These are phyloP conservation scores for Shargacucullia verbasci DNA, from an alignment of 2,888 invertebrate genomes.

Conservation along the genomic window DNA sequence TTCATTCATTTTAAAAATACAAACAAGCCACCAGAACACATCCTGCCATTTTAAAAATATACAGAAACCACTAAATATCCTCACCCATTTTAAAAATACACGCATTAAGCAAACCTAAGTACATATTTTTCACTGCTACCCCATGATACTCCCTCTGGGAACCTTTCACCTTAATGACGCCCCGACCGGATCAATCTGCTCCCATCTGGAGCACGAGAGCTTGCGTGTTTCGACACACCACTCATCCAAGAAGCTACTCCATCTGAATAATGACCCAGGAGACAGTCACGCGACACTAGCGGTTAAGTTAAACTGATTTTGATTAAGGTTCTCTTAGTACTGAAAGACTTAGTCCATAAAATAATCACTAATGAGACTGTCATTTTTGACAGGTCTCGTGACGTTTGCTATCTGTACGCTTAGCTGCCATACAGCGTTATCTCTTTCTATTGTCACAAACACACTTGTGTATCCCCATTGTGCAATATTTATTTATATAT, in stretches of 20 bases:
- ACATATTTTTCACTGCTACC: conserved; percentile 52
- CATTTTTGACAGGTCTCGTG: too few relatives aligned
- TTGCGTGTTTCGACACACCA: conserved; percentile 55
- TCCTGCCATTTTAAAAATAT: too few relatives aligned
- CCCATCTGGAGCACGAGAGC: conserved; percentile 59
- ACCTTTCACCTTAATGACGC: conserved; percentile 61
- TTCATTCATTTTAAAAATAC: too few relatives aligned
- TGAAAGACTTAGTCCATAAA: not conserved
- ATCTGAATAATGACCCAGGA: conserved; percentile 51
- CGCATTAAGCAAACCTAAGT: conserved; percentile 35
- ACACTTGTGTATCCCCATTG: too few relatives aligned
- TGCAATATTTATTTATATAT: too few relatives aligned
- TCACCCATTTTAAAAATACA: conserved; percentile 38
- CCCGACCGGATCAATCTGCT: conserved; percentile 56
- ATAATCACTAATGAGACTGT: too few relatives aligned
- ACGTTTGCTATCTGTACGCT: too few relatives aligned
- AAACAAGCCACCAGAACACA: too few relatives aligned
- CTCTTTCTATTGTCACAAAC: too few relatives aligned
- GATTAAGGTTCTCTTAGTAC: conserved; percentile 22
- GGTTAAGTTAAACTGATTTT: conserved; percentile 45
- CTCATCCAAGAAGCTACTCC: conserved; percentile 55
- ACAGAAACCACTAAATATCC: too few relatives aligned
- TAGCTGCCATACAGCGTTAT: too few relatives aligned
- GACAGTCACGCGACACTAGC: conserved; percentile 47
- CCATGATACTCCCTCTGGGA: conserved; percentile 45